These are phyloP conservation scores for Heliconius cydno DNA, from an alignment of 2,888 invertebrate genomes.

Conservation along the genomic window DNA sequence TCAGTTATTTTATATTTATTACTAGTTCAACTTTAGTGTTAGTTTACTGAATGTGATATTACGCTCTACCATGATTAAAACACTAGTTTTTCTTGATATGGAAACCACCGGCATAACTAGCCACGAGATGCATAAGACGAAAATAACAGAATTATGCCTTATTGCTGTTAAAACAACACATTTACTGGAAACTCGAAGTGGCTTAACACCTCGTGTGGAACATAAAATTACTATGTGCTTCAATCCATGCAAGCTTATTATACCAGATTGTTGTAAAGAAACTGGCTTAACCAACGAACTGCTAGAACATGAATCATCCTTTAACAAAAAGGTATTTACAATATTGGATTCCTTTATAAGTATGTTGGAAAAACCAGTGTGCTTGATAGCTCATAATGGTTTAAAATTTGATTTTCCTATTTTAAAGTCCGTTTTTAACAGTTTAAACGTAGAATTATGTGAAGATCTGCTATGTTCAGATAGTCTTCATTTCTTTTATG, in stretches of 20 bases:
- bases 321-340: slow-evolving; percentile 5
- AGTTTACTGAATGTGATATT: background rate
- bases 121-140: slow-evolving; percentile 4
- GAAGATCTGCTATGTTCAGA: slow-evolving; percentile 5
- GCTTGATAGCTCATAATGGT: slow-evolving; percentile 21
- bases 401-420: slow-evolving; percentile 13
- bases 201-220: slow-evolving; percentile 15
- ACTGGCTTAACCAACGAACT: slow-evolving; percentile 13
- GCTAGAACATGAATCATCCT: slow-evolving; percentile 10
- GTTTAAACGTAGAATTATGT: background rate
- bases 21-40: background rate
- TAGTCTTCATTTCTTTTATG: slow-evolving; percentile 15
- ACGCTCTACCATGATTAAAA: background rate
- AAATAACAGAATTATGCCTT: slow-evolving; percentile 20
- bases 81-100: slow-evolving; percentile 5
- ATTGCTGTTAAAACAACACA: slow-evolving; percentile 13
- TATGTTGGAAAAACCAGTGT: background rate
- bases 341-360: slow-evolving; percentile 10
- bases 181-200: background rate
- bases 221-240: slow-evolving; percentile 13
- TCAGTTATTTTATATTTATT: background rate
- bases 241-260: background rate
- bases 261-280: background rate
- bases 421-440: background rate
- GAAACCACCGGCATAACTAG: background rate